Evolutionary conservation across 2,797 vertebrate species (phyloP), one percentile per base, ranked within the genome.

Genomic region (Myotis myotis): DNA sequence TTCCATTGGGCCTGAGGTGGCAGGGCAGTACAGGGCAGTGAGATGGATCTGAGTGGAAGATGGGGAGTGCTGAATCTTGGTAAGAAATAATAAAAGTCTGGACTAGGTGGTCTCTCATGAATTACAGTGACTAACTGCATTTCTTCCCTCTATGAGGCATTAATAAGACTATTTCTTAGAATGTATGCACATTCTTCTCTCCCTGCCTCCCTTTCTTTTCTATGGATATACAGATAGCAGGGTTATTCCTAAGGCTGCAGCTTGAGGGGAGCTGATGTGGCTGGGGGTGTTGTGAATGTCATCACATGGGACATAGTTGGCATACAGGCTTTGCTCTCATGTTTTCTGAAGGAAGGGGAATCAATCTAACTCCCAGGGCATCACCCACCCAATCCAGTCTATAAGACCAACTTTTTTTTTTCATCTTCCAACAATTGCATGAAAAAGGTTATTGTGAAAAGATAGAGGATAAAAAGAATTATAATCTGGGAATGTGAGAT

Each of bases 1-100:
- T 98, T 98, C 98, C 97, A 97, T 98, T 97, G 97, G 98, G 98
- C 98, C 98, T 98, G 97, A 98, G 97, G 96, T 0, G 96, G 51
- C 98, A 97, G 98, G 98, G 98, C 97, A 98, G 98, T 97, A 96
- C 96, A 98, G 98, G 97, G 97, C 38, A 44, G 36, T 75, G 71
- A 70, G 82, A 33, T 70, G n/a, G 71, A 71, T 11, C 81, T 28
- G 84, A 81, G 23, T 38, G 44, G 23, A 72, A 81, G n/a, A 33
- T 68, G 16, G 7, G 8, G 16, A 75, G 13, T 44, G 23, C 9
- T 13, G 9, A 57, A 13, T 92, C 23, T 90, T 87, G 55, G 38
- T 30, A 79, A 91, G 33, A 86, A 81, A 87, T 57, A 94, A 47
- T 75, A 85, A 81, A 89, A 8, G 25, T 86, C 30, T 81, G 22